Base-by-base conservation (phyloP, 2,797 vertebrate species). In the Dryobates pubescens region DNA sequence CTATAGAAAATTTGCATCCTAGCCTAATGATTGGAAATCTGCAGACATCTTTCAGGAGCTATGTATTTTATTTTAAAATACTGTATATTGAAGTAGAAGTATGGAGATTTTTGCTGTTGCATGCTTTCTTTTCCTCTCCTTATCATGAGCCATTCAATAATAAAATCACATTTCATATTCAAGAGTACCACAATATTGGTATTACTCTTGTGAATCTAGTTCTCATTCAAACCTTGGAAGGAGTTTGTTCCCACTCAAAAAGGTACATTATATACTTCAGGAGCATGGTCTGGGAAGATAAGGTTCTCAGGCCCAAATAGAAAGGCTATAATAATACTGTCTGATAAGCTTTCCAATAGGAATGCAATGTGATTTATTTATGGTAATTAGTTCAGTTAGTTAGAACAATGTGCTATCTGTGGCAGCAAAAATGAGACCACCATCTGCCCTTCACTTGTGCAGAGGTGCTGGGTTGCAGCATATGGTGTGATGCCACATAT, bases 371-470 rank as follows among this genome's bases (percentile, higher is more conserved):
- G 82, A 90, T 94, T 80, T 92, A 80, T 74, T 93, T 89, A 91
- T 92, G 72, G 38, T 85, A 92, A 93, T 92, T 89, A 87, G 65
- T 54, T 92, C 29, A 91, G 89, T 85, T 91, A 81, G 27, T 64
- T 83, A 88, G 56, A 94, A 88, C 73, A 92, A 78, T 78, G 43
- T 30, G 5, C 29, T 77, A 8, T 64, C 67, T 58, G 23, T 14
- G 91, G 34, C 38, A 88, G 54, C 8, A 80, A 43, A 76, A 90
- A 58, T 24, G 8, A 89, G 8, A 69, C 24, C 59, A 81, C 13
- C 1, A 2, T 2, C 18, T 85, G 24, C 17, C 34, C 67, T 87
- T 93, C 27, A 23, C 7, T 54, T n/a, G 4, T 17, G 15, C 18
- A 8, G 6, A 36, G 32, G 9, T 5, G 2, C 13, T 41, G 22